Evolutionary conservation across 2,113 vertebrate genomes (phyloP), one percentile per base, ranked within the genome.

Genomic region (Malurus melanocephalus): DNA sequence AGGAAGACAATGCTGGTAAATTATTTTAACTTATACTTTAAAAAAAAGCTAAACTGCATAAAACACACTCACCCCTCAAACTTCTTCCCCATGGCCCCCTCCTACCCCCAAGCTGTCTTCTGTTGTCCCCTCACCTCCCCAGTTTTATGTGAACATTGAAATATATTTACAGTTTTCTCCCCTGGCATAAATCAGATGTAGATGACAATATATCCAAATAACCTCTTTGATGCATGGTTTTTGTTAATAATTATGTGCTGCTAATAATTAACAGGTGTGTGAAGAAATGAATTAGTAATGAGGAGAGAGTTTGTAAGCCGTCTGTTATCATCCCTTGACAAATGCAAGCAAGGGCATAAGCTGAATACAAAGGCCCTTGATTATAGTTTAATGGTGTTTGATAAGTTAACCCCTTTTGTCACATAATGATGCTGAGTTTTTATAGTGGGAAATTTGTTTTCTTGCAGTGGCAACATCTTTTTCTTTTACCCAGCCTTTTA

Each of bases 231-330:
- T 92, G 93, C 89, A 94, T 87, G 85, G 30, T 59, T 95, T 95
- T 95, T 93, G 92, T 87, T 95, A 94, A 95, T 95, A 95, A 94
- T 94, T 94, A 88, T 94, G 89, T 95, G 94, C 87, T 93, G 91
- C 89, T 94, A 95, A 93, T 95, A 95, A 95, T 95, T 95, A 95
- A 95, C 94, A 95, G 95, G 94, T 95, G 94, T 95, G 87, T 95
- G 91, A 94, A 95, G 91, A 94, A 95, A 94, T 95, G 93, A 94
- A 95, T 95, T 95, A 93, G 84, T 95, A 95, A 95, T 95, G 95
- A 95, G 94, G 74, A 93, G 85, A 95, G 93, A 92, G 95, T 95
- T 94, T 95, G 81, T 95, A 93, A 94, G 89, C 94, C 75, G 91
- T 95, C 95, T 95, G 95, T 94, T 95, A 90, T 81, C 91, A 88